A percentile compares a stretch with the other conserved stretches of the same genome.
Conservation (phyloP, 2,888 invertebrate species). For the Zygogramma bicolorata region DNA sequence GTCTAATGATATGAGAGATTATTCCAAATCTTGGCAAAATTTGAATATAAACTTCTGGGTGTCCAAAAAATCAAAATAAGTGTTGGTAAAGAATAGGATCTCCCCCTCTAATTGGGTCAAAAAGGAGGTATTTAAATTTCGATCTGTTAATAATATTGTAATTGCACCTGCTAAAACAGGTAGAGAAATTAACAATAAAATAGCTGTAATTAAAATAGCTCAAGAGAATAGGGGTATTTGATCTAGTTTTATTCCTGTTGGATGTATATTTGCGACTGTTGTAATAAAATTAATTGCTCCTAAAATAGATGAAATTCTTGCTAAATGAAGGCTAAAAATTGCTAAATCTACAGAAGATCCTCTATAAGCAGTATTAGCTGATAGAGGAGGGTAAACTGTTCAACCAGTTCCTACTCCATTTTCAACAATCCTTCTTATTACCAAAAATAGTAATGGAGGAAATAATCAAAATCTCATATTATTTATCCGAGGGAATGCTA, state of each 20-base stretch:
- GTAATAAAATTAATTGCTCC: conserved; percentile 85
- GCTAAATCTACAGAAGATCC: conserved; percentile 73
- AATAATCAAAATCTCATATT: conserved; percentile 86
- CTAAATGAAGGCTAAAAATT: conserved; percentile 82
- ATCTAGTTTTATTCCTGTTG: too few species aligned
- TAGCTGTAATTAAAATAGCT: conserved; percentile 78
- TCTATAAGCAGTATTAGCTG: conserved; percentile 21
- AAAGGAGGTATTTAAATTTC: conserved; percentile 85
- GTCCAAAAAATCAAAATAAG: conserved; percentile 90
- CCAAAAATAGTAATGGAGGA: conserved; percentile 74
- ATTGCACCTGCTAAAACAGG: conserved; percentile 85
- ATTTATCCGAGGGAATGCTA: conserved; percentile 86
- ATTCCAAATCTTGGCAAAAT: conserved; percentile 71
- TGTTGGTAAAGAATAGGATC: conserved; percentile 87
- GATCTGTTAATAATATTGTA: conserved; percentile 83
- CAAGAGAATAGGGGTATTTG: conserved; percentile 81
- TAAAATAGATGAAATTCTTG: conserved; percentile 80
- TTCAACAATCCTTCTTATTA: conserved; percentile 74
- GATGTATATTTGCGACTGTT: conserved; percentile 80
- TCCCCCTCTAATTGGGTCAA: conserved; percentile 85
- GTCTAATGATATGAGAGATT: conserved; percentile 82
- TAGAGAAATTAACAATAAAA: too few species aligned
- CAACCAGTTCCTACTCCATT: conserved; percentile 82
- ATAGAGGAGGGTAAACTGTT: conserved; percentile 65
- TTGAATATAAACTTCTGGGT: conserved; percentile 86